phyloP scores from a whole-genome alignment of 2,888 invertebrate species.

The Ichneumoninae sp. region DNA sequence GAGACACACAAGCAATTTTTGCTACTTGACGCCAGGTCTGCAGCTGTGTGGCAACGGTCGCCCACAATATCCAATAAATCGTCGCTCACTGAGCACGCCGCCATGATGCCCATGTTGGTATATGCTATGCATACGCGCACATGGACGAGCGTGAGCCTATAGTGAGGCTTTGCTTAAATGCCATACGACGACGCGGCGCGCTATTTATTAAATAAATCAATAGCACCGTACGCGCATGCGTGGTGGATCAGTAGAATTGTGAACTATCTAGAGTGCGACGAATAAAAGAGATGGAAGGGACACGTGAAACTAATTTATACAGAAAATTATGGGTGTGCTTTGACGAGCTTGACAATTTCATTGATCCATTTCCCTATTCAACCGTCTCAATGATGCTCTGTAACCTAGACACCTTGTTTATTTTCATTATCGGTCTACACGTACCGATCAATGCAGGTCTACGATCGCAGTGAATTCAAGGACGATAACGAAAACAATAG shows the following conservation, averaged over 20 bases:
- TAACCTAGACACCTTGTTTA: too few relatives aligned
- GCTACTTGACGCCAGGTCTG: conserved; percentile 38
- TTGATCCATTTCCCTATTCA: neutral
- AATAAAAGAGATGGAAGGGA: neutral
- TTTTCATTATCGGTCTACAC: too few relatives aligned
- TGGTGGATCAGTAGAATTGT: conserved; percentile 24
- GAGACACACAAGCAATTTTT: conserved; percentile 54
- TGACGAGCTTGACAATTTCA: neutral
- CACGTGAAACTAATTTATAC: conserved; percentile 8
- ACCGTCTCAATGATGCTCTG: too few relatives aligned
- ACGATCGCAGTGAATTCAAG: too few relatives aligned
- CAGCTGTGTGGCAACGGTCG: conserved; percentile 34
- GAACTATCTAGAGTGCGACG: neutral
- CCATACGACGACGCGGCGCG: conserved; percentile 53
- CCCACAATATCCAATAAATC: conserved; percentile 60
- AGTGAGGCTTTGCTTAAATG: conserved; percentile 66
- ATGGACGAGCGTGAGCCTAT: conserved; percentile 24
- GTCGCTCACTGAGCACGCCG: conserved; percentile 43
- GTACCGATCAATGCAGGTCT: too few relatives aligned
- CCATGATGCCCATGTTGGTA: conserved; percentile 26
- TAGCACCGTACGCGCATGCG: conserved; percentile 34
- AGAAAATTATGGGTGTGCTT: neutral
- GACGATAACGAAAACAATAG: too few relatives aligned
- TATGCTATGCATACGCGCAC: conserved; percentile 6
- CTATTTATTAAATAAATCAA: conserved; percentile 77